Evolutionary conservation across 2,113 vertebrate species (phyloP), one percentile per base, ranked within the genome.

Genomic region (Hiodon alosoides): DNA sequence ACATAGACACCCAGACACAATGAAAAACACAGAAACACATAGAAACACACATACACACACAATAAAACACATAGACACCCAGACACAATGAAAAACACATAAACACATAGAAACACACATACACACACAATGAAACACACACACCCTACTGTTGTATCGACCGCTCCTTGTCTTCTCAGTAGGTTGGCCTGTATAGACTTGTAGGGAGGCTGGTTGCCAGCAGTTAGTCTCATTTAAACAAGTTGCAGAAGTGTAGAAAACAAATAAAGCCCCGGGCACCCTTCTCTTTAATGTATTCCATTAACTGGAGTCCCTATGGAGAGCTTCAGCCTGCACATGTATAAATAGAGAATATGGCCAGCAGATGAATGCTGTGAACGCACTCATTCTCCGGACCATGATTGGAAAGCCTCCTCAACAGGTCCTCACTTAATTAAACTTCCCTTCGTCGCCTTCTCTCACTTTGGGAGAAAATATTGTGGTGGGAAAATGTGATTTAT

Each of bases 211-310:
- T 84, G 83, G 86, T 86, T 84, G 85, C 79, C 87, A 90, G 89
- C 87, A 84, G 89, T 90, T 79, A 89, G 87, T 90, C 89, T 88
- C 83, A 83, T 90, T 92, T 92, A 92, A 92, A 90, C 90, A 92
- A 92, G 89, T 87, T 88, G 90, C 88, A 87, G 89, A 81, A 87
- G 85, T 86, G 86, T 88, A 87, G 86, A 87, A 91, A 90, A 91
- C 90, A 90, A 92, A 91, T 89, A 91, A 88, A 85, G 89, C 91
- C 89, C 81, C 80, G 59, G 87, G 91, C 91, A 75, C 79, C 66
- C 84, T 85, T 81, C 77, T 77, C 83, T 89, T 89, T 93, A 93
- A 93, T 92, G 91, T 91, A 91, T 92, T 92, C 91, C 90, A 92
- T 93, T 93, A 91, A 89, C 86, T 80, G 81, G 83, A 85, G 85